Base-by-base conservation (phyloP, 2,797 vertebrate genomes). In the Tenualosa ilisha region DNA sequence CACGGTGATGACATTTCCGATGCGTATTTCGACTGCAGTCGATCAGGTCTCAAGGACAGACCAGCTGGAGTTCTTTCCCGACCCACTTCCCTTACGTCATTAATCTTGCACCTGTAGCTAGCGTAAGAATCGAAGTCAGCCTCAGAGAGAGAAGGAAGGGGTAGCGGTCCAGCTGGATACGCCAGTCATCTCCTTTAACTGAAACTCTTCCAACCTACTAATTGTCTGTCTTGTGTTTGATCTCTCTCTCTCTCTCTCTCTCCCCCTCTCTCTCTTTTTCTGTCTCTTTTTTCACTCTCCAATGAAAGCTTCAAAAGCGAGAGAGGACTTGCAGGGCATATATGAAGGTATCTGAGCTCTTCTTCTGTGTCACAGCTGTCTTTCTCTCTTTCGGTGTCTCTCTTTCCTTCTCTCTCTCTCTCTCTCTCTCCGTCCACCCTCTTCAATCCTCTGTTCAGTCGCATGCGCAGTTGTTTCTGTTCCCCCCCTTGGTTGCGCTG, bases 301-400 rank as follows among this genome's bases (percentile, higher is more conserved):
- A 94, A 95, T 97, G 96, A 98, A 99, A 99, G 98, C 98, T 99
- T 96, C 98, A 99, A 99, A 99, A 99, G 94, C 97, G 98, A 97
- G 98, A 99, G 96, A 97, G 98, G 98, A 99, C 98, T 96, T 99
- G 98, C 97, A 99, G 98, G 96, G 98, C 97, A 94, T 99, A 99
- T 96, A 98, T 99, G 97, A 99, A 99, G 98, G 98, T 99, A 99
- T 96, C 95, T 97, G 94, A 96, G 96, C 96, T 93, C 94, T 93
- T 95, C 95, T 95, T 91, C 90, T 92, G 92, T 84, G 93, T 95
- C 93, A 94, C 93, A 95, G 92, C 95, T 94, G 93, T 89, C 93
- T 95, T 94, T 94, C 94, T 92, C 91, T 92, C 95, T 94, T 93
- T 92, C 86, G 94, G 91, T 93, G 43, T 92, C 94, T 94, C 93